Conservation (phyloP, 2,113 vertebrate genomes). For the Myrmophylax atrothorax region DNA sequence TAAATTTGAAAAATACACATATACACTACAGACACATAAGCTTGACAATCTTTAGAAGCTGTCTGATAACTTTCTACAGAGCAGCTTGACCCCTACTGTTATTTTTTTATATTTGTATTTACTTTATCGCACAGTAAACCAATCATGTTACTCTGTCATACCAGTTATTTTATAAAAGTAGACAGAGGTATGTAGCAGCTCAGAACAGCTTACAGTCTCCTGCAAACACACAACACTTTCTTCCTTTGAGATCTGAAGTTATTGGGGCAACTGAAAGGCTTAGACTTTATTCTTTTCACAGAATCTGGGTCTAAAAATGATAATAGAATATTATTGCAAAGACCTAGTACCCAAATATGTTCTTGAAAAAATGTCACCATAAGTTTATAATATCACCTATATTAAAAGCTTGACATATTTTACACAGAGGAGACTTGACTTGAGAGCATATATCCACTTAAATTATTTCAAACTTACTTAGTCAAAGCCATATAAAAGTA, state of each 20-base stretch:
- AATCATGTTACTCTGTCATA: background rate
- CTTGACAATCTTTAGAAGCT: constrained; percentile 21
- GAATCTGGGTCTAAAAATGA: background rate
- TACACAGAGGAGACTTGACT: constrained; percentile 2
- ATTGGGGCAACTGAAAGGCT: background rate
- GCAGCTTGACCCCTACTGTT: constrained; percentile 20
- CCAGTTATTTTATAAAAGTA: constrained; percentile 5
- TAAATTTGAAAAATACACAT: background rate
- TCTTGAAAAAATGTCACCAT: background rate
- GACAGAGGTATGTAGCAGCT: background rate
- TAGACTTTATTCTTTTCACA: background rate
- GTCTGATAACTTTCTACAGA: constrained; percentile 41
- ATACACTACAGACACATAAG: background rate
- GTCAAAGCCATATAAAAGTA: constrained; percentile 37
- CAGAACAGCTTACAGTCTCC: background rate
- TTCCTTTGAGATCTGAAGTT: constrained; percentile 26
- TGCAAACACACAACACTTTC: background rate
- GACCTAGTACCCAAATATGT: background rate
- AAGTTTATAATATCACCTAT: background rate
- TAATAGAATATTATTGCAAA: background rate
- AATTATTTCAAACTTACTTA: constrained; percentile 32
- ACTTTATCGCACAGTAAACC: constrained; percentile 1
- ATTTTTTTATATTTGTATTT: constrained; percentile 43
- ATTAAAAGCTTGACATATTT: background rate
- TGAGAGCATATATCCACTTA: background rate